phyloP scores from a whole-genome alignment of 2,113 vertebrate genomes.

The Myiopsitta monachus region DNA sequence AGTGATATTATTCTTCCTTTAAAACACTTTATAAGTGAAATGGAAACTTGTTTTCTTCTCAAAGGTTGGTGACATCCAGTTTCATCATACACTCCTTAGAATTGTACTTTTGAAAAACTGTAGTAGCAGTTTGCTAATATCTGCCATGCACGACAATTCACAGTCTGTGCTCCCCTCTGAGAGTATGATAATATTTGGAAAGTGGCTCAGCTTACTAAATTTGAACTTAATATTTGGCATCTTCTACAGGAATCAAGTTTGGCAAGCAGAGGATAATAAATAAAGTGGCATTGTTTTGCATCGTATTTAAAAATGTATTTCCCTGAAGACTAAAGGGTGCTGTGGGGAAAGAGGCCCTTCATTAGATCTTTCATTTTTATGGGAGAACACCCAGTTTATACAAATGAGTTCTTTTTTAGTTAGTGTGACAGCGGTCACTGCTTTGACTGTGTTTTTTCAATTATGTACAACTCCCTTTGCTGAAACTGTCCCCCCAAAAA shows the following conservation, averaged over 20 bases:
- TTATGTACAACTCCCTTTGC: not conserved
- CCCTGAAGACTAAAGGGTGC: not conserved
- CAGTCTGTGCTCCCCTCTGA: not conserved
- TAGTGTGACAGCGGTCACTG: not conserved
- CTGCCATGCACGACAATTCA: not conserved
- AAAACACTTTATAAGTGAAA: not conserved
- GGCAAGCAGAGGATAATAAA: constrained; percentile 29
- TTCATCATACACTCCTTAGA: not conserved
- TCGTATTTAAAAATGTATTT: constrained; percentile 55
- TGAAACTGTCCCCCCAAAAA: constrained; percentile 27
- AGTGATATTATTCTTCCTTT: not conserved
- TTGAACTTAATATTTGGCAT: constrained; percentile 50
- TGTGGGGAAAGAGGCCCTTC: not conserved
- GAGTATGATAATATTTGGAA: constrained; percentile 30
- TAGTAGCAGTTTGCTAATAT: not conserved
- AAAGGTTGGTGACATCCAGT: not conserved
- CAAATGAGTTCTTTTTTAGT: constrained; percentile 48
- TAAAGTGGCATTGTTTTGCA: constrained; percentile 49
- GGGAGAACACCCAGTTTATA: not conserved
- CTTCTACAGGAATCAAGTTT: constrained; percentile 13
- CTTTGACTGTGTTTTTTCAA: constrained; percentile 22
- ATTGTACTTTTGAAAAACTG: not conserved
- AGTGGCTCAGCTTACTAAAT: not conserved
- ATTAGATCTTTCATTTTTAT: not conserved
- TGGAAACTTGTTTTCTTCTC: not conserved